Evolutionary conservation across 2,797 vertebrate genomes (phyloP), one percentile per base, ranked within the genome.

Genomic region (Channallabes apus): DNA sequence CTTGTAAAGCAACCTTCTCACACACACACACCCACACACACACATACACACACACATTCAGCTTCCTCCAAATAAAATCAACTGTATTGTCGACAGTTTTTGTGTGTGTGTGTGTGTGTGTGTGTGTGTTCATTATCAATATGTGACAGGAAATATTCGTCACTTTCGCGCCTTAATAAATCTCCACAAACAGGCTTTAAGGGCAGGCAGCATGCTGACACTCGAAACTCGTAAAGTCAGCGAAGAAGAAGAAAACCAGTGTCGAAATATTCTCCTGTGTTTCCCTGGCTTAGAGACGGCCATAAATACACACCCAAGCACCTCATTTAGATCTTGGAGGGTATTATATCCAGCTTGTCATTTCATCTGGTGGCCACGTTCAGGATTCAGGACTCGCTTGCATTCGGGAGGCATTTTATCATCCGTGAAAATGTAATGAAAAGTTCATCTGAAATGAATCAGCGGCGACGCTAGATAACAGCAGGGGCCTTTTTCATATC

Each of bases 171-270:
- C 18, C 78, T 32, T 38, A 54, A 65, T 54, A n/a, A 85, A 82
- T 82, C 72, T 14, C 3, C 41, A 65, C 17, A 58, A 73, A 73
- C 20, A 2, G 35, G 17, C 4, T 80, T 62, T 35, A 72, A 76
- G 35, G 67, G 38, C 71, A 17, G 29, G 38, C 84, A 86, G 59
- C 76, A n/a, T 83, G 68, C 59, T 29, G 15, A 58, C 11, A 15
- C 80, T 46, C n/a, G 51, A 79, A 81, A 88, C 73, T 58, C n/a
- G 9, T 58, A 76, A 76, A 76, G 56, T 20, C 51, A 11, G 73
- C 2, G 3, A 22, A 41, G 35, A 69, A 69, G 35, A 38, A 27
- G 35, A 69, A 69, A 69, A 38, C 27, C 73, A 12, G 27, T 76
- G 51, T 58, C 51, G 56, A 20, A 58, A 76, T 56, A 20, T 29